A percentile compares a stretch with the other conserved stretches of the same genome.
Evolutionary conservation across 2,797 vertebrate genomes (phyloP).

Genomic region (Labeo calbasu): DNA sequence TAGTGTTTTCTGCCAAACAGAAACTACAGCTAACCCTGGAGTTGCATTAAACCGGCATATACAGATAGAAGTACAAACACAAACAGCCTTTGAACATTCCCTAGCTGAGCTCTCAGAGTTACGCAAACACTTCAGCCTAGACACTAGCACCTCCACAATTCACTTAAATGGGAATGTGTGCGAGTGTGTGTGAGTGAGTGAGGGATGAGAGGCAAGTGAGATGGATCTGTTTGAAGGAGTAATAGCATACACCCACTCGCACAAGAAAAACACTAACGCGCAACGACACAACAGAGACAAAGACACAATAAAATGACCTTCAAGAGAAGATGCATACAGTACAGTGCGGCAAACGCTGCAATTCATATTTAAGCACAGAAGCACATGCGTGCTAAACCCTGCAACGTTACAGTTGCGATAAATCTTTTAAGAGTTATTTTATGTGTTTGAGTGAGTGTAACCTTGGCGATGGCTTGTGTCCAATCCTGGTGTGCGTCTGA

Average conservation of each 20-base stretch:
- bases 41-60: constrained; percentile 54
- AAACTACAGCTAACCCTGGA: constrained; percentile 53
- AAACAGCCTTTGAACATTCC: constrained; percentile 51
- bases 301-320: constrained; percentile 34
- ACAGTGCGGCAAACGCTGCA: not conserved
- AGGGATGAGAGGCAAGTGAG: constrained; percentile 21
- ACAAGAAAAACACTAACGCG: constrained; percentile 20
- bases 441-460: constrained; percentile 65
- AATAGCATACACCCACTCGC: constrained; percentile 32
- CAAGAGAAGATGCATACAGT: not conserved
- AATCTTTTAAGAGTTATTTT: constrained; percentile 25
- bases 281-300: constrained; percentile 26
- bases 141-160: constrained; percentile 41
- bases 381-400: not conserved
- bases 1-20: constrained; percentile 55
- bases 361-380: constrained; percentile 21
- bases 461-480: constrained; percentile 91
- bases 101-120: constrained; percentile 42
- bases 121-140: constrained; percentile 49
- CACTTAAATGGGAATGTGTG: constrained; percentile 32
- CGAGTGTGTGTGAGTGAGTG: constrained; percentile 43
- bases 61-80: constrained; percentile 50
- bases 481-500: constrained; percentile 87
- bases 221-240: constrained; percentile 45
- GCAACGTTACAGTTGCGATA: not conserved